These are phyloP conservation scores for Tragelaphus scriptus DNA, from an alignment of 2,113 vertebrate species.

Conservation along the genomic window DNA sequence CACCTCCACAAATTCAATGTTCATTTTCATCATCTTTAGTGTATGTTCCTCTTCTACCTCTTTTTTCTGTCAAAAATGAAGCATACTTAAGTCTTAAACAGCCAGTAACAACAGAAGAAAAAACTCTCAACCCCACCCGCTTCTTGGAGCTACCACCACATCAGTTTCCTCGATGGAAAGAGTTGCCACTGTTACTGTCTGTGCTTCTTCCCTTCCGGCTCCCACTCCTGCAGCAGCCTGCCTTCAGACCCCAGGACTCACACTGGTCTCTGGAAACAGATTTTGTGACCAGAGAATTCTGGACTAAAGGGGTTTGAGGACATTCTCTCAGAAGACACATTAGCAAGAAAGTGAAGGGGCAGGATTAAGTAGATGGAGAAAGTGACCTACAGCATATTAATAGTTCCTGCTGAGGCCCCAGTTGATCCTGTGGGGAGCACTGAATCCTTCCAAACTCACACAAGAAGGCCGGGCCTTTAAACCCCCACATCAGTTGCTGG, in stretches of 20 bases:
- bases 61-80: background rate
- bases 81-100: background rate
- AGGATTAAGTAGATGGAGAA: background rate
- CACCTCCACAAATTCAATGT: background rate
- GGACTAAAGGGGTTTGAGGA: background rate
- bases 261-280: background rate
- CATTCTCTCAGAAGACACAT: background rate
- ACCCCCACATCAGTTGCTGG: background rate
- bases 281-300: background rate
- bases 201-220: accelerated
- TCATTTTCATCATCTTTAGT: background rate
- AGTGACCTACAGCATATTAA: background rate
- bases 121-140: background rate
- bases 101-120: background rate
- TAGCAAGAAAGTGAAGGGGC: background rate
- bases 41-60: background rate
- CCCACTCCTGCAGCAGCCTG: background rate
- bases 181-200: no score
- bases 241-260: background rate
- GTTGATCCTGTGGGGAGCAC: background rate
- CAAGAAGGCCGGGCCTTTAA: background rate
- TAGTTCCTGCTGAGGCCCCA: background rate
- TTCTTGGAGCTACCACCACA: background rate
- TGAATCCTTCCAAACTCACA: background rate
- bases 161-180: background rate